Evolutionary conservation across 1,140 invertebrate species (phyloP), one percentile per base, ranked within the genome.

Genomic region (Latrodectus geometricus): DNA sequence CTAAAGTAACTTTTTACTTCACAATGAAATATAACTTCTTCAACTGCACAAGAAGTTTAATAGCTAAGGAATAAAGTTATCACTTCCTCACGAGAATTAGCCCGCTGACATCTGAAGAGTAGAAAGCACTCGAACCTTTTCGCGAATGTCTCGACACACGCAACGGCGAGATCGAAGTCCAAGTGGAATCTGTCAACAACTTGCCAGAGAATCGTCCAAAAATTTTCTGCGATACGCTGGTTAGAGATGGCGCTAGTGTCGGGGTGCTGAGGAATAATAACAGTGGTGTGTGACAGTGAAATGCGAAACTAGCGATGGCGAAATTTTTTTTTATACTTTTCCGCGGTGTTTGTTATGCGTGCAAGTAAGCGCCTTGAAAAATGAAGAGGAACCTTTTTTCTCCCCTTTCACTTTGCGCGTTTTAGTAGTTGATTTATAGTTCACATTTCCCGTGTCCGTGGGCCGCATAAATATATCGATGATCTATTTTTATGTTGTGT

Each of bases 351-450:
- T 86, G 83, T 86, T 86, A 86, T 86, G 83, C 83, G 83, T 74
- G 83, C 83, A 74, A 56, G 75, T 86, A 78, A 69, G 65, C 83
- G 48, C 21, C 52, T 61, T 86, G 83, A 86, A 86, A 86, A 86
- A 86, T 86, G 83, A 86, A 86, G 75, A 56, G 83, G 54, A 76
- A 86, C 17, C 11, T 69, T 70, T 86, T 61, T 86, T 77, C 70
- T 86, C 21, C 68, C 23, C 61, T 78, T 66, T 78, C 79, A 77
- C 75, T 84, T 69, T 52, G 82, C 68, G 82, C 82, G 76, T 84
- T 86, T 86, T 77, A 77, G 74, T 86, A 76, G 83, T 73, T 86
- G 83, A 86, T 86, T 86, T 86, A 86, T 86, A 86, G 75, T 61
- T 78, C 74, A 23, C 83, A 86, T 86, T 86, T 86, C 74, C 61